A percentile compares a stretch with the other conserved stretches of the same genome.
Conservation (phyloP, 2,113 vertebrate genomes). For the Tricholaema leucomelas region DNA sequence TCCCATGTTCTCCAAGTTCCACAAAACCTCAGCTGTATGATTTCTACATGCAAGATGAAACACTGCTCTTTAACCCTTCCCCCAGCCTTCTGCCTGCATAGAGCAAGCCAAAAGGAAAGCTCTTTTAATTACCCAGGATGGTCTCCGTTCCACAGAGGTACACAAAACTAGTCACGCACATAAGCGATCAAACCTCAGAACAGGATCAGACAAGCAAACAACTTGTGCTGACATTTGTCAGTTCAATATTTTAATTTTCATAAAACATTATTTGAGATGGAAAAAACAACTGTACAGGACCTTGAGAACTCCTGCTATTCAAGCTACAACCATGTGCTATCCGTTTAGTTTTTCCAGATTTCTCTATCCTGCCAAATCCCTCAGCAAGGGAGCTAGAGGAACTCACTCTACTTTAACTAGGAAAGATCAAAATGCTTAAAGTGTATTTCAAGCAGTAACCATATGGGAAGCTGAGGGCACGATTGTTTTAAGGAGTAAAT, state of each 20-base stretch:
- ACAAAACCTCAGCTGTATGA: not conserved
- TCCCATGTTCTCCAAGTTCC: not conserved
- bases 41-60: not conserved
- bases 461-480: not conserved
- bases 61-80: not conserved
- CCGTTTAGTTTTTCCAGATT: not conserved
- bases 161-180: not conserved
- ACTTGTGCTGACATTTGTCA: conserved; percentile 1
- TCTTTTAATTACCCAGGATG: not conserved
- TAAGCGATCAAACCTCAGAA: not conserved
- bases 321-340: not conserved
- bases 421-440: too few species aligned
- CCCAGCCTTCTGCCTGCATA: not conserved
- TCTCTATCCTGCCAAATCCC: not conserved
- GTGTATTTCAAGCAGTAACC: not conserved
- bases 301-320: not conserved
- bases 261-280: not conserved
- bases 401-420: not conserved
- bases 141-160: not conserved
- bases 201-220: conserved; percentile 18
- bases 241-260: conserved; percentile 10
- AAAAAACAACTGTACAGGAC: conserved; percentile 6
- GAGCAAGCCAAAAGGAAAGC: not conserved
- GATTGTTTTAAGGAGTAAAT: not conserved
- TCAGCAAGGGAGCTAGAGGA: not conserved